Base-by-base conservation (phyloP, 2,797 vertebrate genomes). In the Lagorchestes hirsutus region DNA sequence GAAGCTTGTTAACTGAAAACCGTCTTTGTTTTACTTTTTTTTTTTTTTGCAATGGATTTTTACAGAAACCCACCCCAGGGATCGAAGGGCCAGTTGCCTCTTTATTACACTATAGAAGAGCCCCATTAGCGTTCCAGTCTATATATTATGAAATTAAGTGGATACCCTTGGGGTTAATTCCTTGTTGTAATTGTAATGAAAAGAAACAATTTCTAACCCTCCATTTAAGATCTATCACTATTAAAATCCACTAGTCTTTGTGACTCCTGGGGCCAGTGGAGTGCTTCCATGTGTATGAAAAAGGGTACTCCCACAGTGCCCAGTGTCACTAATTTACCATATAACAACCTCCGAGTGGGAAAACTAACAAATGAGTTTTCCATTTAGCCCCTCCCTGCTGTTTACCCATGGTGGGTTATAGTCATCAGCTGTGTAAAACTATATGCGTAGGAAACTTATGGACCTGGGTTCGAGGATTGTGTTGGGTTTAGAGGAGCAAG, bases 141-240 rank as follows among this genome's bases (percentile, higher is more conserved):
- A 98, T 99, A 99, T 99, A 99, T 99, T 98, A 99, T 98, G 98
- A 99, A 99, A 99, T 99, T 99, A 99, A 99, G 98, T 99, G 98
- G 98, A 98, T 98, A 98, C 98, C 98, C 98, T 98, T 98, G 98
- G 98, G 99, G 98, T 99, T 99, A 99, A 99, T 99, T 99, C 98
- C 98, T 99, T 98, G 98, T 98, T 99, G 98, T 98, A 99, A 98
- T 98, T 98, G 98, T 99, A 99, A 99, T 99, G 98, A 99, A 99
- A 99, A 98, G 98, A 98, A 98, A 99, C 98, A 99, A 98, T 99
- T 98, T 98, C 98, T 98, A 98, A 98, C 98, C 97, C 98, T 98
- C 98, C 97, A 98, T 98, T 99, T 98, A 98, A 98, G 98, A 98
- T 99, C 98, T 98, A 98, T 98, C 99, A 98, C 98, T 98, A 99